A percentile compares a stretch with the other conserved stretches of the same genome.
Evolutionary conservation across 92 coral and sea anemone genomes (phyloP).

Genomic region (Porites divaricata): DNA sequence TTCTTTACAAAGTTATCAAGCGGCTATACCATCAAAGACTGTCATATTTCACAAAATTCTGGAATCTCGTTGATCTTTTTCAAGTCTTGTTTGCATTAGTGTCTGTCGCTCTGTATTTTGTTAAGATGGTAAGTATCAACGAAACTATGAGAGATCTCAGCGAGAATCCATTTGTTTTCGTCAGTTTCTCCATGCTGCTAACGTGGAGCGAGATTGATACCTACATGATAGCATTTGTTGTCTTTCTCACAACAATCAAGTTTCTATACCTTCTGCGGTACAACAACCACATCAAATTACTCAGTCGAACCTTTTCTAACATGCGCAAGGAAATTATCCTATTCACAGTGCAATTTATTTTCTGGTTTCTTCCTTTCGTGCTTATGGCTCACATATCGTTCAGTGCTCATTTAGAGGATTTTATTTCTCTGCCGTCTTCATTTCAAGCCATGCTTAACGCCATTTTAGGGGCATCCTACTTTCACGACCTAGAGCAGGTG

Average conservation of each 20-base stretch:
- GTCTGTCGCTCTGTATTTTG: constrained; percentile 68
- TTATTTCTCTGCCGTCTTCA: constrained; percentile 60
- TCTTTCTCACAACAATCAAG: constrained; percentile 79
- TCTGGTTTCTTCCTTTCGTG: constrained; percentile 79
- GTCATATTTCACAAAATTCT: constrained; percentile 66
- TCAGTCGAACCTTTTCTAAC: constrained; percentile 67
- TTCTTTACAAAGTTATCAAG: constrained; percentile 63
- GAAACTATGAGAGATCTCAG: constrained; percentile 68
- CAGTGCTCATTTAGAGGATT: constrained; percentile 71
- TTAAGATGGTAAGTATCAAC: constrained; percentile 61
- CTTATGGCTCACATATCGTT: constrained; percentile 53
- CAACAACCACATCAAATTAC: constrained; percentile 71
- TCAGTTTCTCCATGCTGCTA: constrained; percentile 72
- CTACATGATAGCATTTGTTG: constrained; percentile 68
- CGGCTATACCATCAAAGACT: constrained; percentile 58
- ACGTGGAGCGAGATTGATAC: constrained; percentile 64
- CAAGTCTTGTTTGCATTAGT: constrained; percentile 70
- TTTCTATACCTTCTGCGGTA: constrained; percentile 71
- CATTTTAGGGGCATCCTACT: constrained; percentile 73
- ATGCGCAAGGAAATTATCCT: constrained; percentile 62
- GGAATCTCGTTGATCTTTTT: constrained; percentile 76
- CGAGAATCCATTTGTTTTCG: constrained; percentile 77
- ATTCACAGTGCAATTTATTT: constrained; percentile 67
- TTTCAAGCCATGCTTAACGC: constrained; percentile 71
- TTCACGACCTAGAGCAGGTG: constrained; percentile 49